These are phyloP conservation scores for Enteromius trimaculatus DNA, from an alignment of 2,797 vertebrate species.

Conservation along the genomic window DNA sequence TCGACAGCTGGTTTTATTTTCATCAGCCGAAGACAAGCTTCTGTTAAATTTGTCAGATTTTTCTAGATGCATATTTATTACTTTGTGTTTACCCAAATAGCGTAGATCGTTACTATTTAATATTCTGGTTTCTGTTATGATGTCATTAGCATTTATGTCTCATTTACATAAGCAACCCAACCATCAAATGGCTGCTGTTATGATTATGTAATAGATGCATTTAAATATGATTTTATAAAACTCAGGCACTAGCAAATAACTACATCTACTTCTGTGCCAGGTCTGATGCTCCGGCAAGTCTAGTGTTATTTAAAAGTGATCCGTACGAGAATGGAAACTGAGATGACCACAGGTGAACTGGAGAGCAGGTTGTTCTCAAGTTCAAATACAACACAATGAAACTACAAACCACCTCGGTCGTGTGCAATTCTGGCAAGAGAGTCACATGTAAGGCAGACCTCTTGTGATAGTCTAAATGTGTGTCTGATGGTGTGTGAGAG, in stretches of 20 bases:
- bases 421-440: neutral
- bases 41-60: constrained; percentile 21
- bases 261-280: neutral
- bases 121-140: constrained; percentile 8
- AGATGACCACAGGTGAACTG: constrained; percentile 21
- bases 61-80: neutral
- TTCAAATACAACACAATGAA: constrained; percentile 14
- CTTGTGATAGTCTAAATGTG: constrained; percentile 9
- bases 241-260: neutral
- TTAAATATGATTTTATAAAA: neutral
- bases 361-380: constrained; percentile 4
- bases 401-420: neutral
- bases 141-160: constrained; percentile 17
- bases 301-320: constrained; percentile 10
- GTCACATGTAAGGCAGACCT: constrained; percentile 6
- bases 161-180: constrained; percentile 30
- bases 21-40: constrained; percentile 2
- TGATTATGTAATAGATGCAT: neutral
- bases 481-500: constrained; percentile 25
- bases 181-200: constrained; percentile 21
- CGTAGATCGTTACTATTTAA: neutral
- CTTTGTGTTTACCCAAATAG: neutral
- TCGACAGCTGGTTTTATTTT: neutral
- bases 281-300: neutral
- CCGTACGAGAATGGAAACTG: constrained; percentile 13